Evolutionary conservation across 2,888 invertebrate genomes (phyloP), one percentile per base, ranked within the genome.

Genomic region (Drosophila lacicola): DNA sequence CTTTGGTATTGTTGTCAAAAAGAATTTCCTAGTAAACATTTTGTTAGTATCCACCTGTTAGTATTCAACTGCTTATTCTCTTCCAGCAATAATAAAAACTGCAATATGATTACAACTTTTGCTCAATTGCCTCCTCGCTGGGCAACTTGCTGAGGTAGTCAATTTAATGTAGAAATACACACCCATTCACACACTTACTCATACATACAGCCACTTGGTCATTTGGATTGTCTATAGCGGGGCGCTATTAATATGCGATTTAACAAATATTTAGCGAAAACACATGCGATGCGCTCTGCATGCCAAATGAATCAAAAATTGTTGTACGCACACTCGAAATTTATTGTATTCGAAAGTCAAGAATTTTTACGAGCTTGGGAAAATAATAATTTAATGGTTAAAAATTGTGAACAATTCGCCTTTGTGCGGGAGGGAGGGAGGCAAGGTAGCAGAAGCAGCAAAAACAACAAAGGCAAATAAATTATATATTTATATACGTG

Each of bases 261-360:
- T 89, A 90, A 90, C 90, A 91, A 88, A 90, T 89, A 90, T 90
- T 91, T 91, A 91, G 89, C 87, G 83, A 88, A 86, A 88, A 85
- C 82, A 85, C 85, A 73, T 62, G 78, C 67, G 57, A 56, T 72
- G 83, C 75, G 73, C 46, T 53, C 64, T 71, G 90, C 76, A 90
- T 90, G 78, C 78, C 70, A 77, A 90, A 83, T 86, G 69, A 86
- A 74, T 66, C 65, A 61, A 63, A 75, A 62, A 46, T 17, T 41
- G 25, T 17, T 46, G 25, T 45, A 63, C 62, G 56, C 76, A 72
- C 67, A 74, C 63, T 75, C 56, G 46, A 76, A 76, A 83, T 86
- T 88, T 72, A 77, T 80, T 74, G 75, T 71, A 74, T 74, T 88
- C 84, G 80, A 85, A 79, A 85, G 83, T 81, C 74, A 74, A 82